These are phyloP conservation scores for Drosophila willistoni DNA, from an alignment of 1,140 invertebrate species.

Conservation along the genomic window DNA sequence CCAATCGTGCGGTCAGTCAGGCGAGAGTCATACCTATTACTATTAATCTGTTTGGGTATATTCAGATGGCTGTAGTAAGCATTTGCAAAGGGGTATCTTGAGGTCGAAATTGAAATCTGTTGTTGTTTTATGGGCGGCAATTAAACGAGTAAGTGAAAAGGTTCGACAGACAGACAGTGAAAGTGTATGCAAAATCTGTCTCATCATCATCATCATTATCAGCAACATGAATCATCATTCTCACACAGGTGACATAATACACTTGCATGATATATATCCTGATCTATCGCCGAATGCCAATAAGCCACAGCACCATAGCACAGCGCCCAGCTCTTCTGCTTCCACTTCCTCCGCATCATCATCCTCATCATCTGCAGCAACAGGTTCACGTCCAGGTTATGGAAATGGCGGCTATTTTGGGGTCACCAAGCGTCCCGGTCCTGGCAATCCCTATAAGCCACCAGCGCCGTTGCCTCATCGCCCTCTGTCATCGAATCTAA, in stretches of 20 bases:
- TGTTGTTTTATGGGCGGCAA: constrained; percentile 1
- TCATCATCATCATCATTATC: constrained; percentile 14
- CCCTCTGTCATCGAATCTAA: constrained; percentile 40
- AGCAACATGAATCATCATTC: constrained; percentile 44
- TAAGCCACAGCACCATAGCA: constrained; percentile 60
- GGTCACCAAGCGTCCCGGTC: constrained; percentile 67
- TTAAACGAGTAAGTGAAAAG: constrained; percentile 22
- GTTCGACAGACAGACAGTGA: constrained; percentile 12
- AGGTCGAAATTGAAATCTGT: neutral
- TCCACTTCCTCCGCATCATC: constrained; percentile 39
- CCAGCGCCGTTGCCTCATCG: constrained; percentile 34
- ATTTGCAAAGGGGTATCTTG: neutral
- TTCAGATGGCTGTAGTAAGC: neutral
- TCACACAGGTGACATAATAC: constrained; percentile 83
- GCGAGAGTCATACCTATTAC: neutral
- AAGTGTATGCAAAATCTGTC: constrained; percentile 42
- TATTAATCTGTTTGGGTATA: neutral
- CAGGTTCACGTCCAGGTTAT: constrained; percentile 54
- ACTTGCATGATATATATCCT: constrained; percentile 83
- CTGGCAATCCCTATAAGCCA: constrained; percentile 65
- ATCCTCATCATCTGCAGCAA: constrained; percentile 39
- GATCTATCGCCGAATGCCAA: constrained; percentile 69
- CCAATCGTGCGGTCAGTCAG: constrained; percentile 20
- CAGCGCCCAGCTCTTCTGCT: constrained; percentile 62
- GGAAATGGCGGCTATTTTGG: constrained; percentile 66